Base-by-base conservation (phyloP, 2,113 vertebrate species). In the Sminthopsis crassicaudata region DNA sequence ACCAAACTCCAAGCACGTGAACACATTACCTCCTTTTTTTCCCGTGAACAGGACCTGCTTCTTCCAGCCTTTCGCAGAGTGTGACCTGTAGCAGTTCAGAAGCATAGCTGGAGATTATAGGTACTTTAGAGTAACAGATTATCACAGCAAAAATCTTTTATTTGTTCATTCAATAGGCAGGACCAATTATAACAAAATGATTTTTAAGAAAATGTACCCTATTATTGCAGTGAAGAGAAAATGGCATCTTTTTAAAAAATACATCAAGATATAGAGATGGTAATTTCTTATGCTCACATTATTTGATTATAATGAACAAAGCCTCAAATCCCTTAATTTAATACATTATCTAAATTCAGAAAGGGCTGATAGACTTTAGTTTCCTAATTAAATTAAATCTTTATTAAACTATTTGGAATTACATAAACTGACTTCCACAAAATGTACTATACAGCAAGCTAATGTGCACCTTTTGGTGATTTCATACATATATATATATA, bases 351-450 rank as follows among this genome's bases (percentile, higher is more conserved):
- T 95, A 94, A 53, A 93, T 95, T 97, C 95, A 93, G 93, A 95
- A 96, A 97, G 95, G 94, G 94, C 95, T 8, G 0, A 46, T 7
- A n/a, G 95, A 92, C 92, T 93, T 89, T 88, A 91, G 93, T 96
- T 97, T 94, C 95, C 95, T 93, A 94, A 93, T 55, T 36, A 24
- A 97, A 97, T 97, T 96, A 95, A 94, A 95, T 96, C 97, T 98
- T 93, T 97, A 97, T 97, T 98, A 96, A 97, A 97, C 96, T 97
- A 96, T 95, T 97, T 96, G 93, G 95, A 97, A 97, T 97, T 95
- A 94, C 16, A 96, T 51, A 96, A 97, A 97, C 93, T 91, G 55
- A 95, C 91, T 96, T 93, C 95, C 84, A 95, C 92, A 94, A 96
- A 96, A 94, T 76, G 91, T 91, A 90, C 94, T 95, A 94, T n/a